These are phyloP conservation scores for Lagorchestes hirsutus DNA, from an alignment of 2,797 vertebrate genomes.

Conservation along the genomic window DNA sequence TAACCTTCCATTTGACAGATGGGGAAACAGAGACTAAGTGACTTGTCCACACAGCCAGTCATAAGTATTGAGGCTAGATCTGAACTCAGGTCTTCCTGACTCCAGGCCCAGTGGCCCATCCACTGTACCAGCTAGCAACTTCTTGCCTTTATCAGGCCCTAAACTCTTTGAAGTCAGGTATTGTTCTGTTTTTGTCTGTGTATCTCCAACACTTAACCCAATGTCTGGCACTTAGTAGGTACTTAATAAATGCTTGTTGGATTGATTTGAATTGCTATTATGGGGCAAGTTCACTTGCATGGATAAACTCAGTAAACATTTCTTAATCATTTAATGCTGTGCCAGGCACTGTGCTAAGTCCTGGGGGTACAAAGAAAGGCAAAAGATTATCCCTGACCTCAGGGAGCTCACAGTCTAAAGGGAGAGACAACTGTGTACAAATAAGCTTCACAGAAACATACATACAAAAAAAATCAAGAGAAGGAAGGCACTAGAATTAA, in stretches of 20 bases:
- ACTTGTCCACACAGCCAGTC: not conserved
- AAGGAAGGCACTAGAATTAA: not conserved
- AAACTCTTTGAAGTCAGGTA: not conserved
- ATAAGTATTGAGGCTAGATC: not conserved
- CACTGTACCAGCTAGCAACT: not conserved
- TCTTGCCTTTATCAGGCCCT: not conserved
- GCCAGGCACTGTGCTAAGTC: not conserved
- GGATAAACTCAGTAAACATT: not conserved
- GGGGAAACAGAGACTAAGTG: not conserved
- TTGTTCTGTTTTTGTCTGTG: not conserved
- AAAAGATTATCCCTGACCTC: not conserved
- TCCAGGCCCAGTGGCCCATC: not conserved
- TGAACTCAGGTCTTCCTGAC: not conserved
- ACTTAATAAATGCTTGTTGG: not conserved
- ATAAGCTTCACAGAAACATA: not conserved
- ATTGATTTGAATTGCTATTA: not conserved
- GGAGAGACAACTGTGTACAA: not conserved
- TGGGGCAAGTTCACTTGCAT: not conserved
- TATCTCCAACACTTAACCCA: not conserved
- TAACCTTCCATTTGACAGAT: not conserved
- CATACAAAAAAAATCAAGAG: not conserved
- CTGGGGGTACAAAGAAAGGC: not conserved
- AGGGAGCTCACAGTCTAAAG: not conserved
- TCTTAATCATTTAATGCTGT: not conserved
- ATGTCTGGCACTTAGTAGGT: not conserved